A percentile compares a stretch with the other conserved stretches of the same genome.
Conservation (phyloP, 2,888 invertebrate species). For the Rhyacophila evoluta region DNA sequence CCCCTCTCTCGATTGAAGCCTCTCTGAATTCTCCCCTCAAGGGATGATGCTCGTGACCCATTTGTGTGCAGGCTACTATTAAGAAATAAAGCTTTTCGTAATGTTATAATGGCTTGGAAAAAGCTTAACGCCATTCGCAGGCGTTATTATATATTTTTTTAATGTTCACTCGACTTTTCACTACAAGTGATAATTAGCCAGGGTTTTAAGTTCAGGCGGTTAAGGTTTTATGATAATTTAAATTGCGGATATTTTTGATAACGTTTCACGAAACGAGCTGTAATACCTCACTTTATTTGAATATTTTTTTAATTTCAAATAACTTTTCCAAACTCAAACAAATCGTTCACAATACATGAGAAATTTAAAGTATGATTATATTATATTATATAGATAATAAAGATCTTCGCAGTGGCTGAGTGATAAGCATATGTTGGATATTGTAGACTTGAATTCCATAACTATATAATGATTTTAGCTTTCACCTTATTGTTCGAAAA, state of each 20-base stretch:
- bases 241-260: background rate
- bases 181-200: background rate
- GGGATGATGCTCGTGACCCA: background rate
- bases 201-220: background rate
- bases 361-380: too few species aligned
- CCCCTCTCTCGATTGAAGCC: background rate
- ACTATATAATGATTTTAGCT: too few species aligned
- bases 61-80: constrained; percentile 7
- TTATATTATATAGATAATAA: too few species aligned
- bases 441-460: too few species aligned
- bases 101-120: background rate
- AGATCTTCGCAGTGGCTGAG: too few species aligned
- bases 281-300: too few species aligned
- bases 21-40: background rate
- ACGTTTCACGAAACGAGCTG: too few species aligned
- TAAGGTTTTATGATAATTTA: background rate
- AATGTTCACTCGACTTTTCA: background rate
- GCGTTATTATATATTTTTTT: background rate
- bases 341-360: too few species aligned
- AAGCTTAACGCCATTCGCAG: background rate
- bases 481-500: too few species aligned
- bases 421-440: too few species aligned
- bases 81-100: constrained; percentile 7
- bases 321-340: too few species aligned
- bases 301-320: too few species aligned